Evolutionary conservation across 2,888 invertebrate genomes (phyloP).

Genomic region (Pristionchus exspectatus): DNA sequence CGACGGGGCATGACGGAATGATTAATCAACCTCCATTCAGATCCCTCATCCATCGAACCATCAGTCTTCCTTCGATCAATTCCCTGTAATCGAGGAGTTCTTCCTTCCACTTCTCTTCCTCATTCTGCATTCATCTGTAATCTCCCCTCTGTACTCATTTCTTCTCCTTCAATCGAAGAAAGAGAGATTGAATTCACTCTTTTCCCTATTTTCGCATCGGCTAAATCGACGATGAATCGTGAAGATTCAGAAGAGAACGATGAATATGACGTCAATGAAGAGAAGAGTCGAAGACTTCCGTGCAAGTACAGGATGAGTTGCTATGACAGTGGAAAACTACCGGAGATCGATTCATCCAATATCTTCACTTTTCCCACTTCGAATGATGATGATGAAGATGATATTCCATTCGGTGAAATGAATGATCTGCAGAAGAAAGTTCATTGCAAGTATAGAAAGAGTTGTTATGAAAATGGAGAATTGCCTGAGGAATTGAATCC

Average conservation of each 20-base stretch:
- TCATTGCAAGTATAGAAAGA: slow-evolving; percentile 73
- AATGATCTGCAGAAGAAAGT: slow-evolving; percentile 62
- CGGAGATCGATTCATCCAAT: slow-evolving; percentile 54
- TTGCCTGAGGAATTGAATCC: slow-evolving; percentile 64
- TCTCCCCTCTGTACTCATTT: background rate
- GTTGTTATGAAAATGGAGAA: slow-evolving; percentile 73
- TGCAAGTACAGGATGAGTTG: slow-evolving; percentile 72
- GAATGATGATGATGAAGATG: slow-evolving; percentile 62
- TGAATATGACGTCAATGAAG: slow-evolving; percentile 56
- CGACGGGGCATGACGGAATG: background rate
- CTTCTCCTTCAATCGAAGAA: background rate
- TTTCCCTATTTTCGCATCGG: slow-evolving; percentile 35
- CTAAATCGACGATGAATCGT: background rate
- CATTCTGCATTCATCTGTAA: slow-evolving; percentile 37
- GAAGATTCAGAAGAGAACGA: slow-evolving; percentile 58
- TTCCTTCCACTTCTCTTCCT: slow-evolving; percentile 15
- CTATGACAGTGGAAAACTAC: slow-evolving; percentile 66
- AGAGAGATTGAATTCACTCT: background rate
- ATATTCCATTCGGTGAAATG: slow-evolving; percentile 62
- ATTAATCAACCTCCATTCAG: background rate
- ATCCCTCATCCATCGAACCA: slow-evolving; percentile 31
- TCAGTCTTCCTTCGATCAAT: slow-evolving; percentile 30
- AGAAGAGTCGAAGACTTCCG: background rate
- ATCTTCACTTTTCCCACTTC: background rate
- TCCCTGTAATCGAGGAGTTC: slow-evolving; percentile 50